Percentiles rank a stretch among this genome's conserved stretches.
Conservation (phyloP, 2,888 invertebrate genomes). For the Tridacna crocea region DNA sequence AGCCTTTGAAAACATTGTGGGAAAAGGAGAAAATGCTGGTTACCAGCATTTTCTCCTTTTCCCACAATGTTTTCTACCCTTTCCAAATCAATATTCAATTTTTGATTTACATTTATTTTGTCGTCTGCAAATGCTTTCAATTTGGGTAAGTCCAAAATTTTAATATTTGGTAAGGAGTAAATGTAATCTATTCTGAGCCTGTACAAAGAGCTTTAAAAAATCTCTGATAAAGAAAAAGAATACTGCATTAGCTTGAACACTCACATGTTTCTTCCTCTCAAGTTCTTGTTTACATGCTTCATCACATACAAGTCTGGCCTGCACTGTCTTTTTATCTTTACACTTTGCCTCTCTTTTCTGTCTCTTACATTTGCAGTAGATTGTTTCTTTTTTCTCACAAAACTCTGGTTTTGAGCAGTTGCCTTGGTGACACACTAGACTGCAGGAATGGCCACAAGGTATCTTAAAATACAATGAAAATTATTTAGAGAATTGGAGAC, state of each 20-base stretch:
- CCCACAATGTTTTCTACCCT: too few relatives aligned
- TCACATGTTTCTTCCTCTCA: slow-evolving; percentile 75
- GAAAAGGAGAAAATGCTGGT: too few relatives aligned
- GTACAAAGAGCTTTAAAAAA: too few relatives aligned
- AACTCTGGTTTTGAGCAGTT: slow-evolving; percentile 85
- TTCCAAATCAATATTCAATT: too few relatives aligned
- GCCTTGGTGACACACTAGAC: slow-evolving; percentile 80
- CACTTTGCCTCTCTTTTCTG: slow-evolving; percentile 91
- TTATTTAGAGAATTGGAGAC: too few relatives aligned
- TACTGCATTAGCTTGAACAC: slow-evolving; percentile 78
- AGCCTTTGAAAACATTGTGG: too few relatives aligned
- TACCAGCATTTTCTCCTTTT: too few relatives aligned
- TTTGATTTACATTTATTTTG: too few relatives aligned
- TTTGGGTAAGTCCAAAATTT: not conserved
- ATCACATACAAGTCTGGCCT: slow-evolving; percentile 79
- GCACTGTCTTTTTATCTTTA: slow-evolving; percentile 68
- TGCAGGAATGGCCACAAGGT: slow-evolving; percentile 91
- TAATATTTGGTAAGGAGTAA: not conserved
- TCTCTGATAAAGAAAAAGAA: too few relatives aligned
- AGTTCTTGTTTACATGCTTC: slow-evolving; percentile 75
- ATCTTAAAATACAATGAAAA: slow-evolving; percentile 85
- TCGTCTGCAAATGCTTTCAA: not conserved
- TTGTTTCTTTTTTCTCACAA: slow-evolving; percentile 92
- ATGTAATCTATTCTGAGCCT: not conserved
- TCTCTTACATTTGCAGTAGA: slow-evolving; percentile 91